Evolutionary conservation across 2,113 vertebrate species (phyloP).

Genomic region (Cygnus buccinator): DNA sequence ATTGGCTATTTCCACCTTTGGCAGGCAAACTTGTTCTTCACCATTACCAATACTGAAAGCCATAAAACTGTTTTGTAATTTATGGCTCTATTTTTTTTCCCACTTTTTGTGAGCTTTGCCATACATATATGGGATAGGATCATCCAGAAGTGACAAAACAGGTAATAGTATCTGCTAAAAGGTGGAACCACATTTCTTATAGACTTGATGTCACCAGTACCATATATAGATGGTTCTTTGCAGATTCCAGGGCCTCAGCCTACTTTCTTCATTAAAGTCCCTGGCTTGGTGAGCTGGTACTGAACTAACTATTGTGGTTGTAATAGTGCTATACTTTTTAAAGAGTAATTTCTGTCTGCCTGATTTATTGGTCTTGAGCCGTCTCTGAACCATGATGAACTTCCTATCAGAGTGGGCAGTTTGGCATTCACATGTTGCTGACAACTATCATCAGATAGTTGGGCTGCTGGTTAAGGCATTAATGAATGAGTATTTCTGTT

Average conservation of each 20-base stretch:
- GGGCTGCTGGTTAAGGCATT: not conserved
- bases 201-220: not conserved
- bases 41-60: not conserved
- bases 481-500: not conserved
- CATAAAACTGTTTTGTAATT: not conserved
- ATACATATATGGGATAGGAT: not conserved
- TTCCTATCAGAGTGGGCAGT: not conserved
- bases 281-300: not conserved
- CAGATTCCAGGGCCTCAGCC: not conserved
- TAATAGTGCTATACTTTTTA: not conserved
- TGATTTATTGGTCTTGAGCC: not conserved
- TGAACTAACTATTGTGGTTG: not conserved
- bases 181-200: not conserved
- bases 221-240: not conserved
- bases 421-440: not conserved
- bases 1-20: slow-evolving; percentile 23
- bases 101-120: not conserved
- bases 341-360: not conserved
- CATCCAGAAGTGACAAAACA: not conserved
- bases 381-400: not conserved
- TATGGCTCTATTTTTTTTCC: not conserved
- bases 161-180: not conserved
- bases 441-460: not conserved
- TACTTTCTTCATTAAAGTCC: not conserved
- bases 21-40: not conserved